A percentile compares a stretch with the other conserved stretches of the same genome.
phyloP scores from a whole-genome alignment of 2,797 vertebrate genomes.

The Pseudopleuronectes americanus region DNA sequence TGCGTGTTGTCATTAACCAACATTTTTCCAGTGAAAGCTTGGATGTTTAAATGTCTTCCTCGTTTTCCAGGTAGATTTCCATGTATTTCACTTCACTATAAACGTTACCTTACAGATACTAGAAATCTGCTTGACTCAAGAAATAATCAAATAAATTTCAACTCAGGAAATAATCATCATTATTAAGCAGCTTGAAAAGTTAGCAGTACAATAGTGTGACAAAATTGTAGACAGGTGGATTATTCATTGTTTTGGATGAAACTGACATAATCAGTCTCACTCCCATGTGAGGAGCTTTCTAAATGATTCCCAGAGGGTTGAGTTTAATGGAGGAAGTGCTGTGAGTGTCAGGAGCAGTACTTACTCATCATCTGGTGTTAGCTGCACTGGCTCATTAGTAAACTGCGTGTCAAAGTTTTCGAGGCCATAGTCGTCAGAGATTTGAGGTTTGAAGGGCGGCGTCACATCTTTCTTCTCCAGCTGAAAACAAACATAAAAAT shows the following conservation, averaged over 20 bases:
- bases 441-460: slow-evolving; percentile 96
- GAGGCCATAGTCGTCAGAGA: slow-evolving; percentile 94
- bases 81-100: neutral
- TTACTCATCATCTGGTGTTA: slow-evolving; percentile 97
- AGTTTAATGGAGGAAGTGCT: slow-evolving; percentile 22
- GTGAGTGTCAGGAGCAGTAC: slow-evolving; percentile 57
- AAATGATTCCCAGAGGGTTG: slow-evolving; percentile 15
- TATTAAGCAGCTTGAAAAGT: neutral
- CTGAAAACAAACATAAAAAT: slow-evolving; percentile 73
- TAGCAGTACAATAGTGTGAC: no score
- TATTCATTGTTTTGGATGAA: neutral
- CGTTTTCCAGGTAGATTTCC: no score
- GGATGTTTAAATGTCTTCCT: no score
- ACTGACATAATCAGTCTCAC: neutral
- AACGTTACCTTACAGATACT: neutral
- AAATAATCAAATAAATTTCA: neutral
- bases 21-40: no score
- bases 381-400: slow-evolving; percentile 98
- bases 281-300: neutral
- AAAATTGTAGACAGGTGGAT: no score
- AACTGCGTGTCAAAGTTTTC: slow-evolving; percentile 99
- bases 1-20: no score
- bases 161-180: neutral
- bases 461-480: slow-evolving; percentile 95
- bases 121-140: neutral